A percentile compares a stretch with the other conserved stretches of the same genome.
Conservation (phyloP, 2,888 invertebrate species). For the Smittia aterrima region DNA sequence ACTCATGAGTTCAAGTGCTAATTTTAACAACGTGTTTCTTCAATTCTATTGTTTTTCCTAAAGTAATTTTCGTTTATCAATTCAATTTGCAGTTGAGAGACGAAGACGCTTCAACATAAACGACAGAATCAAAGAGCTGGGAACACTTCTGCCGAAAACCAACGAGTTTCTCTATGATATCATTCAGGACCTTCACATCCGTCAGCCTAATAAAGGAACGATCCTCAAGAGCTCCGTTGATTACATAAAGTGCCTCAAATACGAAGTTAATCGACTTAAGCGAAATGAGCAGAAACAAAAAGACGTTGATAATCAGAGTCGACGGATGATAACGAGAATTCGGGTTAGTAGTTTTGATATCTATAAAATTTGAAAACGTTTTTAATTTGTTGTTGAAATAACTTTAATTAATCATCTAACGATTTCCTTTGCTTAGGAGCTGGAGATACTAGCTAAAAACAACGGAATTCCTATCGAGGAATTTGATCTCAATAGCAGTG, state of each 20-base stretch:
- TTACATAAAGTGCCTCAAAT: slow-evolving; percentile 77
- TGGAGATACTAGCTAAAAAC: slow-evolving; percentile 70
- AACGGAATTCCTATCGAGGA: slow-evolving; percentile 33
- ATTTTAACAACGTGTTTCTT: not conserved
- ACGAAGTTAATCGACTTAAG: slow-evolving; percentile 64
- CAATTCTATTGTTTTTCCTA: not conserved
- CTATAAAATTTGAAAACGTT: not conserved
- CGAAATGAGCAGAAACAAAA: slow-evolving; percentile 69
- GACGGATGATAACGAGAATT: slow-evolving; percentile 71
- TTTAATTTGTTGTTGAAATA: too few relatives aligned
- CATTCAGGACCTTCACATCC: slow-evolving; percentile 67
- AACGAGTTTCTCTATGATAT: slow-evolving; percentile 83
- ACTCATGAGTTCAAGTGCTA: not conserved
- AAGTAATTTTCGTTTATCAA: not conserved
- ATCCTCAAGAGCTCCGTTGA: slow-evolving; percentile 92
- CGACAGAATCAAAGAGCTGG: slow-evolving; percentile 90
- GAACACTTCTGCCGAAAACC: slow-evolving; percentile 80
- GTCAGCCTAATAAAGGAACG: slow-evolving; percentile 78
- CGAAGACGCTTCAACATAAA: slow-evolving; percentile 90
- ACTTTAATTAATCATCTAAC: slow-evolving; percentile 53
- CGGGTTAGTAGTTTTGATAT: slow-evolving; percentile 58
- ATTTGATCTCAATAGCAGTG: slow-evolving; percentile 30
- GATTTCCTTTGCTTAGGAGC: slow-evolving; percentile 58
- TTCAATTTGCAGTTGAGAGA: slow-evolving; percentile 68
- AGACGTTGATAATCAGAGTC: slow-evolving; percentile 73